A percentile compares a stretch with the other conserved stretches of the same genome.
Conservation (phyloP, 2,113 vertebrate genomes). For the Oostethus manadensis region DNA sequence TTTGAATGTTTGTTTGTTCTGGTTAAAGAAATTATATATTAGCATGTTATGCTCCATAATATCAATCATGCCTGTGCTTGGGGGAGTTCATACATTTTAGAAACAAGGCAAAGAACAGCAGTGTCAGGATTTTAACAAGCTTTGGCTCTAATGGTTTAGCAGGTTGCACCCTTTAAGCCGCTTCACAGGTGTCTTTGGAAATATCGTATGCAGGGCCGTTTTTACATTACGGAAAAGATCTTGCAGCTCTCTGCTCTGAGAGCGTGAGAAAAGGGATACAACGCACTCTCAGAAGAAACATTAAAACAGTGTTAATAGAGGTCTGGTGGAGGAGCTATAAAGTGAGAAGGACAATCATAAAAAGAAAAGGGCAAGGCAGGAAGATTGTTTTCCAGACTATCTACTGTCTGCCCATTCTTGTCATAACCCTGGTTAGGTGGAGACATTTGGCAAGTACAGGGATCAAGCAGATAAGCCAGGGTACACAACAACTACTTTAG, state of each 20-base stretch:
- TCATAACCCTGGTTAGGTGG: slow-evolving; percentile 47
- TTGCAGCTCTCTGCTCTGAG: slow-evolving; percentile 20
- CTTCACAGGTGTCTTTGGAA: slow-evolving; percentile 24
- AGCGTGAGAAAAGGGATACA: slow-evolving; percentile 48
- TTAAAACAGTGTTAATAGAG: slow-evolving; percentile 14
- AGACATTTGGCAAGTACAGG: slow-evolving; percentile 31
- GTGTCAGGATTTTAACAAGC: slow-evolving; percentile 20
- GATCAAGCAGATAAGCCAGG: slow-evolving; percentile 29
- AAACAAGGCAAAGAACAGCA: slow-evolving; percentile 17
- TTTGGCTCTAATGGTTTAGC: slow-evolving; percentile 7
- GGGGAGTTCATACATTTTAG: slow-evolving; percentile 8
- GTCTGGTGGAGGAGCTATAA: slow-evolving; percentile 6
- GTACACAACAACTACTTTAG: slow-evolving; percentile 31
- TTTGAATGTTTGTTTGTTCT: no score
- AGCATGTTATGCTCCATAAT: slow-evolving; percentile 18
- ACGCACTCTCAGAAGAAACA: slow-evolving; percentile 29
- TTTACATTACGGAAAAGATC: slow-evolving; percentile 34
- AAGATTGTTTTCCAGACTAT: slow-evolving; percentile 34
- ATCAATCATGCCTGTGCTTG: slow-evolving; percentile 6
- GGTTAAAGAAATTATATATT: slow-evolving; percentile 21
- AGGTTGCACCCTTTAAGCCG: slow-evolving; percentile 13
- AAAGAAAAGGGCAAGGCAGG: slow-evolving; percentile 8
- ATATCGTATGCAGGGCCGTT: slow-evolving; percentile 7
- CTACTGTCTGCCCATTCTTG: slow-evolving; percentile 48
- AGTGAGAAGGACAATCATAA: slow-evolving; percentile 11